phyloP scores from a whole-genome alignment of 2,797 vertebrate species.

The Mus minutoides region DNA sequence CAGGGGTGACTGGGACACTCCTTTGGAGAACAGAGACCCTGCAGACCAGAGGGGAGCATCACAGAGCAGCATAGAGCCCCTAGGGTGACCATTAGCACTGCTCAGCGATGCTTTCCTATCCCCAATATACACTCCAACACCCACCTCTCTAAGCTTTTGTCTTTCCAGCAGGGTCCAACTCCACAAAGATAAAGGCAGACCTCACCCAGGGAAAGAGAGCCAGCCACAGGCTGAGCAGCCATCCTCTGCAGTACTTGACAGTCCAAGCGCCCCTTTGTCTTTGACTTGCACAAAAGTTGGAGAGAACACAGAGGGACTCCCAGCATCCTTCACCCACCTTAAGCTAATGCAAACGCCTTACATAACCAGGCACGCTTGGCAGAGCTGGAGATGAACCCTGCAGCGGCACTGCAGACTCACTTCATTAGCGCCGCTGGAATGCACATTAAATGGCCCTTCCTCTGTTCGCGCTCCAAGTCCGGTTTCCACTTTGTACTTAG shows the following conservation, averaged over 20 bases:
- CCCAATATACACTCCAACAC: background rate
- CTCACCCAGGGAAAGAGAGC: background rate
- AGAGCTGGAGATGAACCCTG: background rate
- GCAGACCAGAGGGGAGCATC: background rate
- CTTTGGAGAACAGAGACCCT: background rate
- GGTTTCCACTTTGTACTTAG: accelerated
- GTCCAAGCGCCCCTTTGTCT: background rate
- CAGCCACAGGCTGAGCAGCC: background rate
- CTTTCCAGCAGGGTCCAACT: background rate
- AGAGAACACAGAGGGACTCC: constrained; percentile 60
- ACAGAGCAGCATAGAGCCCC: background rate
- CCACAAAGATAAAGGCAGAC: background rate
- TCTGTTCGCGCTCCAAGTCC: background rate
- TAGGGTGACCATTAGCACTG: accelerated
- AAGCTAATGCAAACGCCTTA: constrained; percentile 35
- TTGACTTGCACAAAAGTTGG: constrained; percentile 37
- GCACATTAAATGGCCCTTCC: background rate
- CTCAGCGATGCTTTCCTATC: background rate
- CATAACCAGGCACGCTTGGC: constrained; percentile 25
- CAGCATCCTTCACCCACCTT: background rate
- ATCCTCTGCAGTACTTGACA: background rate
- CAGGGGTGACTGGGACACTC: background rate
- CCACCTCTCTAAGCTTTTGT: background rate
- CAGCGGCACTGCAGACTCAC: background rate
- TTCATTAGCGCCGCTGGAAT: background rate